Evolutionary conservation across 2,888 invertebrate genomes (phyloP).

Genomic region (Subacronicta megacephala): DNA sequence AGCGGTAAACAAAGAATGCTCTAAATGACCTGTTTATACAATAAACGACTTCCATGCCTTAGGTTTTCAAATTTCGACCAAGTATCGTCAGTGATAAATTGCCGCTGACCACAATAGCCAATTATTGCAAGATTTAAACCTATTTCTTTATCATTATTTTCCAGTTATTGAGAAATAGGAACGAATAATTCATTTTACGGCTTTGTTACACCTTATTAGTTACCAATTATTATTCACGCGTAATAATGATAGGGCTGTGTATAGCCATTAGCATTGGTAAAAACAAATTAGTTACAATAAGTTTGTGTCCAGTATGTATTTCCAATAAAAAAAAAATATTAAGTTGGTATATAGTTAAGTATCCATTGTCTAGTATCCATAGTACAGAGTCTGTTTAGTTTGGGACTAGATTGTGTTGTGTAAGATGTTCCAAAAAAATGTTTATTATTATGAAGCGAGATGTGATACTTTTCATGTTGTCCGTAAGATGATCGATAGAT

Average conservation of each 20-base stretch:
- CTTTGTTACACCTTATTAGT: slow-evolving; percentile 11
- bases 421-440: too few species aligned
- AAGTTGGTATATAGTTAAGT: too few species aligned
- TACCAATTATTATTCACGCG: slow-evolving; percentile 17
- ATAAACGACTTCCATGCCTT: slow-evolving; percentile 7
- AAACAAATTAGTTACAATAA: not conserved
- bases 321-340: too few species aligned
- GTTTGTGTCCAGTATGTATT: too few species aligned
- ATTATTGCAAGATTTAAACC: slow-evolving; percentile 48
- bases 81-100: slow-evolving; percentile 24
- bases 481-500: too few species aligned
- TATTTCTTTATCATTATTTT: slow-evolving; percentile 27
- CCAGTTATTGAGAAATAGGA: slow-evolving; percentile 45
- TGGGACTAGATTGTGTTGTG: too few species aligned
- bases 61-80: slow-evolving; percentile 28
- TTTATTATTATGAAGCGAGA: too few species aligned
- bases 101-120: slow-evolving; percentile 30
- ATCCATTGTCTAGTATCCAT: too few species aligned
- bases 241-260: slow-evolving; percentile 7
- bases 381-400: too few species aligned
- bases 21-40: slow-evolving; percentile 10
- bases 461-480: too few species aligned
- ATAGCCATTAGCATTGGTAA: slow-evolving; percentile 9
- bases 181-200: slow-evolving; percentile 40
- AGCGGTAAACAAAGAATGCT: not conserved